Base-by-base conservation (phyloP, 2,888 invertebrate genomes). In the Crematogaster levior region DNA sequence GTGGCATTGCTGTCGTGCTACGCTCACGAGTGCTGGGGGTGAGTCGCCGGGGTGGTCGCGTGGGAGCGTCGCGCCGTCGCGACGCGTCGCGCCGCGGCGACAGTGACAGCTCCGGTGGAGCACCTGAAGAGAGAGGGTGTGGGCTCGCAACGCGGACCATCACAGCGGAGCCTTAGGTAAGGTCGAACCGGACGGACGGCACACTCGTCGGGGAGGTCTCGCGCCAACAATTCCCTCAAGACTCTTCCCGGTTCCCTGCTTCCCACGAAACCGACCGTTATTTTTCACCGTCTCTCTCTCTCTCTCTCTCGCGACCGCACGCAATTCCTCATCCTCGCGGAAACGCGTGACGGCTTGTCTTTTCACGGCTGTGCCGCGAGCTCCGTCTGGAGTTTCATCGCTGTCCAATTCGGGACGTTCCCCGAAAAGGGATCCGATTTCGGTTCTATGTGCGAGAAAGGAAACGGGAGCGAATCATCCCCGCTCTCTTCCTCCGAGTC, bases 101-200 rank as follows among this genome's bases (percentile, higher is more conserved):
- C 51, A 73, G 91, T 91, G 91, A 92, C 91, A 91, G 88, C 90
- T 88, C 81, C 73, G 84, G 81, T 72, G 70, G 81, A 74, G 66
- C 81, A 73, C 75, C 83, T 60, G 85, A 88, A 89, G 86, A 43
- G 86, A 43, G 63, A 90, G 91, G 91, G 92, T 92, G 92, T 91
- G 91, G 91, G 90, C 90, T n/a, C 87, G 88, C 87, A 89, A 92
- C 92, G 91, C 91, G 88, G 60, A 43, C 34, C 90, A 51, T 12
- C 18, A 77, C 90, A 90, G 53, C 51, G 77, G 48, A 89, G 89
- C 86, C 37, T 89, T 92, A 85, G 90, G 92, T 92, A 89, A 92
- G 92, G n/a, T 61, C 74, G 40, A 21, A 24, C 27, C n/a, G 40
- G n/a, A 37, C 15, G 27, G 30, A 43, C 63, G 24, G n/a, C n/a